Conservation (phyloP, 2,888 invertebrate species). For the Neocrepidodera transversa region DNA sequence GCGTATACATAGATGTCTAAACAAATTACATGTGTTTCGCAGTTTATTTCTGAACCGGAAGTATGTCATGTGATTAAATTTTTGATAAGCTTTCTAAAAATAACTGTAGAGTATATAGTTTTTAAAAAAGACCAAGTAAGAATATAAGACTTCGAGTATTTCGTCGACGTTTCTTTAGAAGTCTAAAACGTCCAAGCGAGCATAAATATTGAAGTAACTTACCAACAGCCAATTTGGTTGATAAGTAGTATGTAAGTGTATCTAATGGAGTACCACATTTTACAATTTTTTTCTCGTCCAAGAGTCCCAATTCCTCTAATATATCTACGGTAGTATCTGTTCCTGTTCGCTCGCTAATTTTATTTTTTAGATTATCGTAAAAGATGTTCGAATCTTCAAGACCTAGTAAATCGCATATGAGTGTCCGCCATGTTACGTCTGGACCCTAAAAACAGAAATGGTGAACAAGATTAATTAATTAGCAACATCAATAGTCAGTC, state of each 20-base stretch:
- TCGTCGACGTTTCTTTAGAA: no score
- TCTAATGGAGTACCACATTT: slow-evolving; percentile 90
- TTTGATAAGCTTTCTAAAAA: no score
- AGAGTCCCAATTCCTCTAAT: slow-evolving; percentile 85
- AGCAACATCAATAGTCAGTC: not conserved
- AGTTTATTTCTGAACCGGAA: no score
- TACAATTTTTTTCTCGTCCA: slow-evolving; percentile 81
- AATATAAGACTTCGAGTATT: no score
- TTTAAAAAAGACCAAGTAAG: no score
- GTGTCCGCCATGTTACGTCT: slow-evolving; percentile 90
- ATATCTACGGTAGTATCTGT: slow-evolving; percentile 72
- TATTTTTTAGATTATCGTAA: slow-evolving; percentile 88
- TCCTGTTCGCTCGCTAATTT: slow-evolving; percentile 82
- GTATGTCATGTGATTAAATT: no score
- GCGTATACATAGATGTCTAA: no score
- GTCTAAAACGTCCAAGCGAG: no score
- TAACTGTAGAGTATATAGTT: no score
- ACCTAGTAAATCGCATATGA: slow-evolving; percentile 86
- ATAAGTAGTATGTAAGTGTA: slow-evolving; percentile 88
- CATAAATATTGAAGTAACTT: no score
- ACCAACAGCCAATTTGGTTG: slow-evolving; percentile 82
- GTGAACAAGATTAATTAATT: no score
- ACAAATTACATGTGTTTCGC: no score
- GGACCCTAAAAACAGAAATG: slow-evolving; percentile 69
- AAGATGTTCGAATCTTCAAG: slow-evolving; percentile 86